Evolutionary conservation across 2,113 vertebrate species (phyloP).

Genomic region (crab-eating macaque (Macaca fascicularis)): T2T-MFA8v1.1 NC_088392.1:46385501-46386000

Average conservation of each 20-base stretch:
- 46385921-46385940: not conserved
- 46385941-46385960: slow-evolving; percentile 46
- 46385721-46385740: slow-evolving; percentile 36
- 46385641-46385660: slow-evolving; percentile 47
- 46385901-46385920: not conserved
- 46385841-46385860: not conserved
- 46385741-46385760: not conserved
- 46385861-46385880: slow-evolving; percentile 46
- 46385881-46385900: slow-evolving; percentile 5
- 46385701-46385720: slow-evolving; percentile 54
- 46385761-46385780: slow-evolving; percentile 13
- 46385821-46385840: slow-evolving; percentile 44
- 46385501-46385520: not conserved
- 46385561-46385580: not conserved
- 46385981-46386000: slow-evolving; percentile 24
- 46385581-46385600: slow-evolving; percentile 30
- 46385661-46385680: not conserved
- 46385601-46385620: slow-evolving; percentile 16
- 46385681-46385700: not conserved
- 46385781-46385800: slow-evolving; percentile 32
- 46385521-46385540: slow-evolving; percentile 6
- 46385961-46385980: slow-evolving; percentile 57
- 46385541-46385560: slow-evolving; percentile 38
- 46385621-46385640: slow-evolving; percentile 57
- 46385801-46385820: slow-evolving; percentile 27